Conservation (phyloP, 2,797 vertebrate genomes). For the Pseudochirops cupreus region DNA sequence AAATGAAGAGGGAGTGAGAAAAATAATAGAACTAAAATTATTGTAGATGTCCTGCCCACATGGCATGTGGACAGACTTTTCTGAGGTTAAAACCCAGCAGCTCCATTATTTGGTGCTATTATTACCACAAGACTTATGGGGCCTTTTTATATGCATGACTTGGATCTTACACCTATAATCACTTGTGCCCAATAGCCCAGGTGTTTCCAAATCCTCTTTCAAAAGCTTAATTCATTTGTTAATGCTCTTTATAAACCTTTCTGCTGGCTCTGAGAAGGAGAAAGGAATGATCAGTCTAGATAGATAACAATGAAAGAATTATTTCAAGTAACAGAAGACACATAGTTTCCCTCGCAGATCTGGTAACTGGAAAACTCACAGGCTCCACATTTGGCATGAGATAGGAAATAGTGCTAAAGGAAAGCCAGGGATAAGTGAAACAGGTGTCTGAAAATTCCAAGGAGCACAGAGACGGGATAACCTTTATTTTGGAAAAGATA, state of each 20-base stretch:
- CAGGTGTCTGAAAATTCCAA: slow-evolving; percentile 11
- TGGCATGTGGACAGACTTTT: background rate
- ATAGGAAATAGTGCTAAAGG: slow-evolving; percentile 48
- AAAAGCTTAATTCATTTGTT: slow-evolving; percentile 40
- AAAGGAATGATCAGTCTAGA: slow-evolving; percentile 22
- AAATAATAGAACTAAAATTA: slow-evolving; percentile 28
- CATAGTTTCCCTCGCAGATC: slow-evolving; percentile 79
- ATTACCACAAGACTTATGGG: background rate
- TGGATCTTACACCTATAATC: slow-evolving; percentile 31
- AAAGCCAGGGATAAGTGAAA: slow-evolving; percentile 22
- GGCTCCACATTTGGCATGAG: slow-evolving; percentile 68
- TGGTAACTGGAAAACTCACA: slow-evolving; percentile 71
- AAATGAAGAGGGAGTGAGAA: background rate
- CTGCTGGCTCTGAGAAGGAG: slow-evolving; percentile 2
- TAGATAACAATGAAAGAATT: slow-evolving; percentile 80
- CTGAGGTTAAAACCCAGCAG: background rate
- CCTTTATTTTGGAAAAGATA: background rate
- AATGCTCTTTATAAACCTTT: slow-evolving; percentile 16
- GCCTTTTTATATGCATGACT: background rate
- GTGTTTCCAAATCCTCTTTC: slow-evolving; percentile 52
- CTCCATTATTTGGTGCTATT: background rate
- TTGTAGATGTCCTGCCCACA: background rate
- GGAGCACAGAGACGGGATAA: background rate
- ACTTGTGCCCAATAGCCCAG: slow-evolving; percentile 24
- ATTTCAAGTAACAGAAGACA: slow-evolving; percentile 80